A percentile compares a stretch with the other conserved stretches of the same genome.
Evolutionary conservation across 2,888 invertebrate genomes (phyloP).

Genomic region (Ditylenchus weischeri): DNA sequence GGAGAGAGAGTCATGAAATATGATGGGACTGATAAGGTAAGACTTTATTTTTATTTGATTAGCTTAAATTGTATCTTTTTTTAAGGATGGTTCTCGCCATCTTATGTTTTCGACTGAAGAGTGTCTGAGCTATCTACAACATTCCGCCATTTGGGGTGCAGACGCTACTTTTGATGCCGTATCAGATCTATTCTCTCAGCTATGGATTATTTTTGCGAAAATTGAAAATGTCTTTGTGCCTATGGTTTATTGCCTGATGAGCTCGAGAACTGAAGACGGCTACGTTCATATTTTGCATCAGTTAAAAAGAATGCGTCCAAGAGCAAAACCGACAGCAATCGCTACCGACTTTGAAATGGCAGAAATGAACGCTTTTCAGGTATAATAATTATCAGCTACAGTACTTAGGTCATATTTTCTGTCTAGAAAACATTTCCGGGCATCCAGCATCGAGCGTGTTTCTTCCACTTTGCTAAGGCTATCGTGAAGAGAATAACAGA

Average conservation of each 20-base stretch:
- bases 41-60: not conserved
- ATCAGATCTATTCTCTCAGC: not conserved
- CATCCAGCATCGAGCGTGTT: too few relatives aligned
- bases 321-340: not conserved
- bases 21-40: not conserved
- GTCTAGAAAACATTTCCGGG: too few relatives aligned
- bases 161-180: not conserved
- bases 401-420: too few relatives aligned
- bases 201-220: slow-evolving; percentile 2
- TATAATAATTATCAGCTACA: too few relatives aligned
- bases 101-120: not conserved
- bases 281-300: not conserved
- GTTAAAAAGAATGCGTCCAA: not conserved
- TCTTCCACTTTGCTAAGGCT: too few relatives aligned
- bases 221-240: not conserved
- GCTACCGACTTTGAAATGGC: not conserved
- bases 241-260: not conserved
- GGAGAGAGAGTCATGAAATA: not conserved
- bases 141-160: not conserved
- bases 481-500: too few relatives aligned
- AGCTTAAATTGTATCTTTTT: not conserved
- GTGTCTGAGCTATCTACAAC: not conserved
- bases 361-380: slow-evolving; percentile 5
- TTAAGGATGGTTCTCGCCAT: not conserved
- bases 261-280: not conserved